Evolutionary conservation across 2,797 vertebrate genomes (phyloP).

Genomic region (Artibeus lituratus): DNA sequence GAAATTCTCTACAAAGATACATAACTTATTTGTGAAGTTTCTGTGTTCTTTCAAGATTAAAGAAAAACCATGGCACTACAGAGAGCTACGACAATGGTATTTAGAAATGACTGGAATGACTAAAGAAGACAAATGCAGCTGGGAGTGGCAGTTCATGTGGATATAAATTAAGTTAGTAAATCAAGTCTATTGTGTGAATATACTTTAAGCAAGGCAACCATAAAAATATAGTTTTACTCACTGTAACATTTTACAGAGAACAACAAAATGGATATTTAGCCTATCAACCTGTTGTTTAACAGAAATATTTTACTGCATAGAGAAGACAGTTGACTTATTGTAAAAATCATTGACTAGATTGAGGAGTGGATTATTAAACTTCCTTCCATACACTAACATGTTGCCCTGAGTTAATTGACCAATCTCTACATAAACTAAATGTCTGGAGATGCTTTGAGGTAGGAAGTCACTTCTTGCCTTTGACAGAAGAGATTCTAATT

Average conservation of each 20-base stretch:
- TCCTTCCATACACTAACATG: neutral
- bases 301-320: slow-evolving; percentile 46
- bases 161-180: slow-evolving; percentile 80
- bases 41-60: slow-evolving; percentile 68
- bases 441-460: neutral
- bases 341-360: slow-evolving; percentile 56
- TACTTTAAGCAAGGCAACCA: slow-evolving; percentile 63
- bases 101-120: slow-evolving; percentile 73
- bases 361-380: slow-evolving; percentile 39
- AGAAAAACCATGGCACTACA: slow-evolving; percentile 59
- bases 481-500: neutral
- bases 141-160: slow-evolving; percentile 61
- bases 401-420: slow-evolving; percentile 17
- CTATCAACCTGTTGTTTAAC: slow-evolving; percentile 57
- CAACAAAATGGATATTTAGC: slow-evolving; percentile 58
- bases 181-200: slow-evolving; percentile 64
- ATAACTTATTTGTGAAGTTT: slow-evolving; percentile 42
- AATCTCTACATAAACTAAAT: slow-evolving; percentile 3
- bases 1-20: neutral
- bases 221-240: slow-evolving; percentile 76
- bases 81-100: slow-evolving; percentile 66
- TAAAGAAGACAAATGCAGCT: slow-evolving; percentile 72
- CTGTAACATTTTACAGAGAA: slow-evolving; percentile 73
- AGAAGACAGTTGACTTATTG: slow-evolving; percentile 64
- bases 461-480: neutral